phyloP scores from a whole-genome alignment of 2,888 invertebrate species.

The Hylaea fasciaria region DNA sequence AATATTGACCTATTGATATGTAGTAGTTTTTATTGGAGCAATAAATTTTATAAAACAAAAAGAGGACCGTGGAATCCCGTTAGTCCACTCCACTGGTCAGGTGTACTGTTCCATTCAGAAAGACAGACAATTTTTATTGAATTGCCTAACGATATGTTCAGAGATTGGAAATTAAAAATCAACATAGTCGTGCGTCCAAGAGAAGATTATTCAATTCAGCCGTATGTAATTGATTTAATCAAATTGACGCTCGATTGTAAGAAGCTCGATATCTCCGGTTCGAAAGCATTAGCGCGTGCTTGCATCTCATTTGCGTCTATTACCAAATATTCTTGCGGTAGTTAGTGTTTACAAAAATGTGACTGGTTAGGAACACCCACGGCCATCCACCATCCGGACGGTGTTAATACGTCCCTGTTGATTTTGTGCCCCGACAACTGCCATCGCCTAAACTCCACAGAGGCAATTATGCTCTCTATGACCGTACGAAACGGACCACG shows the following conservation, averaged over 20 bases:
- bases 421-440: conserved; percentile 68
- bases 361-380: conserved; percentile 81
- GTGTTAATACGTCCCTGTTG: conserved; percentile 81
- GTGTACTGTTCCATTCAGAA: conserved; percentile 47
- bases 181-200: too few relatives aligned
- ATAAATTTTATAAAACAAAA: conserved; percentile 58
- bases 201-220: conserved; percentile 1
- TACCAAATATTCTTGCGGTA: conserved; percentile 69
- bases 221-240: conserved; percentile 23
- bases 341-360: conserved; percentile 69
- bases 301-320: conserved; percentile 57
- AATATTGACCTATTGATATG: conserved; percentile 47
- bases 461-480: conserved; percentile 65
- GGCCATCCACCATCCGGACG: conserved; percentile 70
- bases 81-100: conserved; percentile 50
- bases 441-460: conserved; percentile 50
- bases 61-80: conserved; percentile 56
- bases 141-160: conserved; percentile 4
- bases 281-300: conserved; percentile 47
- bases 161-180: too few relatives aligned
- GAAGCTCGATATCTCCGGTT: conserved; percentile 33
- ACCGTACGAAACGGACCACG: conserved; percentile 36
- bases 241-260: conserved; percentile 31
- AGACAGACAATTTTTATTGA: conserved; percentile 17
- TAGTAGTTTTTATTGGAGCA: conserved; percentile 52